phyloP scores from a whole-genome alignment of 1,140 invertebrate genomes.

The Lepidostoma basale region DNA sequence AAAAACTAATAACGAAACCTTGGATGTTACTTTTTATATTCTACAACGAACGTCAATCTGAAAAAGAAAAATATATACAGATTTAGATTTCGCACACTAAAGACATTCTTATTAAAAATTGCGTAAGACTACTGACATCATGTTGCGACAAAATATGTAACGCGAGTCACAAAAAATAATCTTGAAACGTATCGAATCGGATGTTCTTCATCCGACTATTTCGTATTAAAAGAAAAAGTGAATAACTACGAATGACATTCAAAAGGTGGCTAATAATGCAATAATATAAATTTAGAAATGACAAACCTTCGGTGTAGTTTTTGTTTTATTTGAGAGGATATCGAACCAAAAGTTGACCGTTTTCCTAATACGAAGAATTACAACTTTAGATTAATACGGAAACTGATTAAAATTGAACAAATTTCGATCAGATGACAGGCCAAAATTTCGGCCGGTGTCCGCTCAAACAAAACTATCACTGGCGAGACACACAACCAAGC shows the following conservation, averaged over 20 bases:
- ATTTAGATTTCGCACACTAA: not conserved
- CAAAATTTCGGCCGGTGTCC: constrained; percentile 64
- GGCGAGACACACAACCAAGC: constrained; percentile 51
- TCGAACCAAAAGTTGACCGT: constrained; percentile 63
- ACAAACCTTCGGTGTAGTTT: constrained; percentile 62
- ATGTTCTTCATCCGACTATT: constrained; percentile 11
- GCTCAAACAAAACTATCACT: constrained; percentile 59
- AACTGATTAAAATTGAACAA: constrained; percentile 53
- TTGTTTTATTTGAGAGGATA: constrained; percentile 61
- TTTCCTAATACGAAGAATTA: constrained; percentile 49
- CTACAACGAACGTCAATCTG: constrained; percentile 24
- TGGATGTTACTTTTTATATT: constrained; percentile 14
- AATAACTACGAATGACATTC: constrained; percentile 9
- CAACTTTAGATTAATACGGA: constrained; percentile 51
- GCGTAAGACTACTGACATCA: constrained; percentile 5
- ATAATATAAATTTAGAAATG: constrained; percentile 44
- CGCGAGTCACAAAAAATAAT: not conserved
- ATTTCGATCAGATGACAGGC: constrained; percentile 58
- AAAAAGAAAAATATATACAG: constrained; percentile 17
- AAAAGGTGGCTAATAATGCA: constrained; percentile 10
- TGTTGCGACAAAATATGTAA: constrained; percentile 15
- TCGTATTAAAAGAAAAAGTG: not conserved
- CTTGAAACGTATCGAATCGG: not conserved
- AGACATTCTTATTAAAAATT: constrained; percentile 1
- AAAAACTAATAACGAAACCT: constrained; percentile 29